phyloP scores from a whole-genome alignment of 2,888 invertebrate species.

The Myopa testacea region DNA sequence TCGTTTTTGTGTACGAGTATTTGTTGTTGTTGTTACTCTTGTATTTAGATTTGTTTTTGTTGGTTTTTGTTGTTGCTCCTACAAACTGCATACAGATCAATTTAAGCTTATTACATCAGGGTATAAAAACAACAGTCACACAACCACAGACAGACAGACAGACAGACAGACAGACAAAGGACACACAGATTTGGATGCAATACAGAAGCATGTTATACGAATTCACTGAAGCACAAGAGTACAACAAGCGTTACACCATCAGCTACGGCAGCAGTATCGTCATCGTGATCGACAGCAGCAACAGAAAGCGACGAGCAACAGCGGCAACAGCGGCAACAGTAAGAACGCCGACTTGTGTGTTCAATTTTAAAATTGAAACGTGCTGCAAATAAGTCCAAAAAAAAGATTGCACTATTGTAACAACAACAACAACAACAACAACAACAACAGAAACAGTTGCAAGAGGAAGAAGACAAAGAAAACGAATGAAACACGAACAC shows the following conservation, averaged over 20 bases:
- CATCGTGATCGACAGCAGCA: not conserved
- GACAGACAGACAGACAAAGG: no score
- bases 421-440: not conserved
- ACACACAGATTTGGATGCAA: no score
- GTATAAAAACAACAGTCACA: constrained; percentile 33
- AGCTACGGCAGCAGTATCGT: not conserved
- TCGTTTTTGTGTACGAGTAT: constrained; percentile 1
- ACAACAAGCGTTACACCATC: not conserved
- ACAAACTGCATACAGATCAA: constrained; percentile 35
- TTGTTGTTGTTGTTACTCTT: constrained; percentile 28
- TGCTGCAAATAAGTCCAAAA: no score
- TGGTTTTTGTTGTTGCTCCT: constrained; percentile 12
- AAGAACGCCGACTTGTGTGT: not conserved
- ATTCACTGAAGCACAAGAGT: not conserved
- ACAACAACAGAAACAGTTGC: not conserved
- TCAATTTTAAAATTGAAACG: not conserved
- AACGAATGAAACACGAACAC: not conserved
- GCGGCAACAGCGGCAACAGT: no score
- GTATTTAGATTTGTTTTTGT: not conserved
- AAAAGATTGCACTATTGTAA: not conserved
- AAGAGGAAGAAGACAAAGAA: not conserved
- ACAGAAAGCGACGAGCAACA: no score
- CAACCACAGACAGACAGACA: not conserved
- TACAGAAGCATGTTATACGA: no score
- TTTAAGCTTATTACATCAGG: constrained; percentile 44